phyloP scores from a whole-genome alignment of 1,140 invertebrate genomes.

The Phortica variegata region DNA sequence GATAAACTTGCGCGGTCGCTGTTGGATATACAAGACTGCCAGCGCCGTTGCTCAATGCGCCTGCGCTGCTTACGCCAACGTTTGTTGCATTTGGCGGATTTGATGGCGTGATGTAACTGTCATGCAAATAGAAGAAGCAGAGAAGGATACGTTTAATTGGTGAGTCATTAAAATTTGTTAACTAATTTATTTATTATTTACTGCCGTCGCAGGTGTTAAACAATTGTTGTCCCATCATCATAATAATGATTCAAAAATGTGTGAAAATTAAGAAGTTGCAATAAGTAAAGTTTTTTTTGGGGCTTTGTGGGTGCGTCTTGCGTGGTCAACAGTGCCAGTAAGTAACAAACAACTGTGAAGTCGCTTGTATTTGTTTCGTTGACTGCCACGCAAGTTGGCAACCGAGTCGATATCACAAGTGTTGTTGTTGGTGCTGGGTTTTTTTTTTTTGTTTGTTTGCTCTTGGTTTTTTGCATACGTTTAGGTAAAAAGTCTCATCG shows the following conservation, averaged over 20 bases:
- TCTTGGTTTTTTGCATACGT: too few species aligned
- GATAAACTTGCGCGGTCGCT: constrained; percentile 44
- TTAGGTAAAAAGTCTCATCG: too few species aligned
- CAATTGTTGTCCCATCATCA: constrained; percentile 9
- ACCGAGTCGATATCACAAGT: too few species aligned
- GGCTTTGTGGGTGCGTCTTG: background rate
- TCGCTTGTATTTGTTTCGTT: too few species aligned
- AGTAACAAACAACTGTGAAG: constrained; percentile 45
- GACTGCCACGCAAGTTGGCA: too few species aligned
- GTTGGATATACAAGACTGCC: constrained; percentile 48
- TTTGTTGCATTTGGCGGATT: constrained; percentile 14
- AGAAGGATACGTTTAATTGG: constrained; percentile 21
- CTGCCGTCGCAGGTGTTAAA: too few species aligned
- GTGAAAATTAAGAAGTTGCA: constrained; percentile 25
- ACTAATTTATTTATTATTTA: constrained; percentile 52
- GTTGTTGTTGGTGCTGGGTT: too few species aligned
- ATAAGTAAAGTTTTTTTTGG: background rate
- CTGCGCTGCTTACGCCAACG: constrained; percentile 12
- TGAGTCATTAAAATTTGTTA: constrained; percentile 28
- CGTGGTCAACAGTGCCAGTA: background rate
- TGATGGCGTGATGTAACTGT: constrained; percentile 47
- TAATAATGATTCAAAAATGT: constrained; percentile 24
- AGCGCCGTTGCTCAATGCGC: background rate
- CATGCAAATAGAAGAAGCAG: constrained; percentile 12
- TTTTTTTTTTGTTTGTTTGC: too few species aligned